Base-by-base conservation (phyloP, 2,888 invertebrate genomes). In the Epicampocera succincta region DNA sequence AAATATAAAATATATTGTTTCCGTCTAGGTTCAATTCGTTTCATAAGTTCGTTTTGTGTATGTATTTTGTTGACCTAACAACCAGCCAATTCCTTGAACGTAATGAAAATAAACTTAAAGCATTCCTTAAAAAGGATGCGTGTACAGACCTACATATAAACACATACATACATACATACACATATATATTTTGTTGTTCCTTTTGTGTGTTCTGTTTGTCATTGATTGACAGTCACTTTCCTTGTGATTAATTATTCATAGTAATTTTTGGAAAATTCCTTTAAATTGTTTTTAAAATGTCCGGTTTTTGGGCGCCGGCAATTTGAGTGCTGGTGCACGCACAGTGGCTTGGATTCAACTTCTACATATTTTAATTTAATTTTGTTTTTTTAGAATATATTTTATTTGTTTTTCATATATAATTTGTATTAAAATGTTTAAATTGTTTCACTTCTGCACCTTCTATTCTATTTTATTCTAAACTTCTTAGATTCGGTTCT, bases 61-160 rank as follows among this genome's bases (percentile, higher is more conserved):
- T 83, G 71, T 76, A 48, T 69, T 44, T 48, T 76, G 84, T 85
- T 85, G 79, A 85, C 85, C 80, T 85, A 85, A 85, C 85, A 85
- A 85, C 85, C 72, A 38, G 15, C 1, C 46, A 65, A 65, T 71
- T 66, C 78, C 79, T 69, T 83, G 75, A 76, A 83, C 72, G 50
- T 72, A 50, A 40, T 11, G 21, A 19, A 68, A 74, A 52, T 5
- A 54, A 42, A 50, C 58, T 50, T 44, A 17, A 54, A 52, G 25
- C 38, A 81, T 73, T 77, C 52, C 60, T 63, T 71, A 40, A 54
- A 21, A 52, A 38, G 25, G 25, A 2, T 25, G 25, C 9, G 3
- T 6, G 29, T 6, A 29, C 29, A 29, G 3, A 29, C 29, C 3
- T 29, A 29, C 29, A 29, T 29, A 6, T 29, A 29, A 19, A n/a